Evolutionary conservation across 1,140 invertebrate genomes (phyloP).

Genomic region (Sycophila sp.): DNA sequence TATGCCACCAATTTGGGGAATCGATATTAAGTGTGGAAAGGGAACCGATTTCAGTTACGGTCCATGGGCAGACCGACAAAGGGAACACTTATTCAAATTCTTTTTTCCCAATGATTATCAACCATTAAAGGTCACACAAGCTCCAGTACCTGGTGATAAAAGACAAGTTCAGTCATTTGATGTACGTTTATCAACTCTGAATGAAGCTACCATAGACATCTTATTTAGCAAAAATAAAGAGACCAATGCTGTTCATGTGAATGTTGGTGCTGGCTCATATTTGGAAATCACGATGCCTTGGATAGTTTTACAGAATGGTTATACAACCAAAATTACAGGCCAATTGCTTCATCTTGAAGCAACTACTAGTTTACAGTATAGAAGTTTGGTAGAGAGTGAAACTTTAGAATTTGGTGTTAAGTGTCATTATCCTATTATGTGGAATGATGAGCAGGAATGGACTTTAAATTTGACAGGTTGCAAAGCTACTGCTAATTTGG

Average conservation of each 20-base stretch:
- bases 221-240: conserved; percentile 96
- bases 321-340: conserved; percentile 89
- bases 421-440: conserved; percentile 88
- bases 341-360: conserved; percentile 93
- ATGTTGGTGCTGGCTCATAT: conserved; percentile 92
- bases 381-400: conserved; percentile 92
- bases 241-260: conserved; percentile 96
- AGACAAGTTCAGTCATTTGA: conserved; percentile 92
- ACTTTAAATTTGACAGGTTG: conserved; percentile 88
- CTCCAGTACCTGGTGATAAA: conserved; percentile 86
- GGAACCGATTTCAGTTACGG: conserved; percentile 98
- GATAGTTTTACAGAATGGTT: conserved; percentile 87
- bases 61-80: conserved; percentile 96
- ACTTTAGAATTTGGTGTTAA: conserved; percentile 91
- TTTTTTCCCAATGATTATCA: conserved; percentile 94
- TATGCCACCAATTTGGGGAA: conserved; percentile 92
- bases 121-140: conserved; percentile 77
- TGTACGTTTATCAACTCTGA: conserved; percentile 88
- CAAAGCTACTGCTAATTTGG: conserved; percentile 90
- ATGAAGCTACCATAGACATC: conserved; percentile 93
- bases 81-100: conserved; percentile 95
- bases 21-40: conserved; percentile 96
- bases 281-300: conserved; percentile 95
- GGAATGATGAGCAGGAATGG: conserved; percentile 97
- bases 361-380: conserved; percentile 92